Percentiles rank a stretch among this genome's conserved stretches.
These are phyloP conservation scores for Origma solitaria DNA, from an alignment of 2,113 vertebrate species.

Conservation along the genomic window DNA sequence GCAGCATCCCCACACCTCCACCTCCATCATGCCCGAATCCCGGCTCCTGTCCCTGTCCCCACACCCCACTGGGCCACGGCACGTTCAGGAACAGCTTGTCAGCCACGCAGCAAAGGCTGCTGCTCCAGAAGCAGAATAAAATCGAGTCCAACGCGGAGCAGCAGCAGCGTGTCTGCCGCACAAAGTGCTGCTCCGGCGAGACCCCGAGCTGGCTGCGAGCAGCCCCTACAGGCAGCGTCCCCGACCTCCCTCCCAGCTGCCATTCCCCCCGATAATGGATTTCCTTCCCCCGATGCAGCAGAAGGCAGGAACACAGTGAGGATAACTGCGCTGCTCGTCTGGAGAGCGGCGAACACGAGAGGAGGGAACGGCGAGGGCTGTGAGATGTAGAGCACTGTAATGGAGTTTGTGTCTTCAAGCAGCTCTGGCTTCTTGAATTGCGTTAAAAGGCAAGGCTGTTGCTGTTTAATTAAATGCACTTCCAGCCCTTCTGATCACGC, in stretches of 20 bases:
- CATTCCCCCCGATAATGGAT: neutral
- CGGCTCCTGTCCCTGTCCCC: neutral
- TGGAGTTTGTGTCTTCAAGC: neutral
- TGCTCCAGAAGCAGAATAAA: neutral
- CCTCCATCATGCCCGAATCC: neutral
- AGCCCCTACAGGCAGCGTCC: slow-evolving; percentile 39
- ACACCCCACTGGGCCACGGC: fast-evolving
- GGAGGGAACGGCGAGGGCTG: neutral
- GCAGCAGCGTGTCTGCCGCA: neutral
- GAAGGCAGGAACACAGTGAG: neutral
- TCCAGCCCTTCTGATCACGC: neutral
- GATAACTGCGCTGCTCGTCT: neutral
- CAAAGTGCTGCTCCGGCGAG: neutral
- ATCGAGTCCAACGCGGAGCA: neutral
- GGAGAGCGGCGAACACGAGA: neutral
- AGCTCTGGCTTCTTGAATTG: neutral
- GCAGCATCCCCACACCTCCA: neutral
- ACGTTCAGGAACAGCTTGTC: neutral
- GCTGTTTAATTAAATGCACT: neutral
- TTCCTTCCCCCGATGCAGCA: neutral
- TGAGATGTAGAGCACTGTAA: neutral
- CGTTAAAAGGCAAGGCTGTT: neutral
- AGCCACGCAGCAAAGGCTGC: neutral
- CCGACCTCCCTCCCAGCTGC: slow-evolving; percentile 6
- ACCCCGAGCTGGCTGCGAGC: slow-evolving; percentile 28